Evolutionary conservation across 2,113 vertebrate genomes (phyloP).

Genomic region (Stomatorhinus ivindoensis): DNA sequence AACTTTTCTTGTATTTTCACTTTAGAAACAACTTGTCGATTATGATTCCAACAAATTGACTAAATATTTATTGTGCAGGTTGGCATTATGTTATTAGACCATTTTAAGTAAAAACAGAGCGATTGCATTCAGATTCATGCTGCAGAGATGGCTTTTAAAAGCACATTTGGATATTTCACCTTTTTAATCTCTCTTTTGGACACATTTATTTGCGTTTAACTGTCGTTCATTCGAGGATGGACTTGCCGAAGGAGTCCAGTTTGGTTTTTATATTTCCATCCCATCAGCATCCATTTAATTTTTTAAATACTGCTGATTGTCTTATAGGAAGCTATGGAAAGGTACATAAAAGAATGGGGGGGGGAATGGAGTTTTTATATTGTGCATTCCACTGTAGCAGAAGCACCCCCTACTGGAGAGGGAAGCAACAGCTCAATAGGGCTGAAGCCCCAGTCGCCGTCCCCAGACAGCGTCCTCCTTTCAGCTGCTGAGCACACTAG

Average conservation of each 20-base stretch:
- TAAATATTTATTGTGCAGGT: neutral
- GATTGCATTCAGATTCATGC: neutral
- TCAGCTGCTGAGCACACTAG: slow-evolving; percentile 56
- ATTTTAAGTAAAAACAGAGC: neutral
- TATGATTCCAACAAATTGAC: neutral
- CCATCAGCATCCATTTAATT: no score
- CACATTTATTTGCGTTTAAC: neutral
- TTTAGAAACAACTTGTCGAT: neutral
- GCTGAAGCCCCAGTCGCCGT: slow-evolving; percentile 17
- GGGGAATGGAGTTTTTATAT: neutral
- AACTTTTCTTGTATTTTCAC: neutral
- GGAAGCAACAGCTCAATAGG: slow-evolving; percentile 37
- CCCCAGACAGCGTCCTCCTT: slow-evolving; percentile 56
- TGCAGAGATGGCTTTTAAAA: neutral
- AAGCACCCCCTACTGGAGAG: slow-evolving; percentile 33
- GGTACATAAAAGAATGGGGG: neutral
- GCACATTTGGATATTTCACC: neutral
- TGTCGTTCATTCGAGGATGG: neutral
- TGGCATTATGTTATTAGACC: neutral
- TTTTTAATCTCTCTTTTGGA: neutral
- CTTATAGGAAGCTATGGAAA: neutral
- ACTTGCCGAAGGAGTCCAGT: neutral
- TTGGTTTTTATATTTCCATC: neutral
- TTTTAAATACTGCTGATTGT: neutral
- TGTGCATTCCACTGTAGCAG: slow-evolving; percentile 32